Evolutionary conservation across 2,888 invertebrate species (phyloP).

Genomic region (Oxytorus armatus): DNA sequence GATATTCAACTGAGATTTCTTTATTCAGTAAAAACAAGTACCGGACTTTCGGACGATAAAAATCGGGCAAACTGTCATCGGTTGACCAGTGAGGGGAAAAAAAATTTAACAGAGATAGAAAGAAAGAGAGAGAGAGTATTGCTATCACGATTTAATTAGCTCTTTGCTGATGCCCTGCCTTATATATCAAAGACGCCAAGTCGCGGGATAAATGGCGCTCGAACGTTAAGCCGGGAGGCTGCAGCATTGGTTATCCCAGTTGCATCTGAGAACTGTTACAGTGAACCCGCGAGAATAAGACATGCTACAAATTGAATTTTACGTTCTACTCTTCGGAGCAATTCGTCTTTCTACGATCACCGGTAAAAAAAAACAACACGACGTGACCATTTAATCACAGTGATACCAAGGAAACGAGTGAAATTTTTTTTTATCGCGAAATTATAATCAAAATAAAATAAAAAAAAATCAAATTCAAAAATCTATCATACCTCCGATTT

Average conservation of each 20-base stretch:
- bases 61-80: conserved; percentile 46
- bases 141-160: conserved; percentile 72
- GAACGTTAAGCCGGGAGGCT: conserved; percentile 72
- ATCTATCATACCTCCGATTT: background rate
- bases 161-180: conserved; percentile 66
- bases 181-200: conserved; percentile 73
- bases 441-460: too few species aligned
- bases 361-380: conserved; percentile 69
- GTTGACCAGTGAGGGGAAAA: background rate
- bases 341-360: conserved; percentile 63
- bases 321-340: conserved; percentile 67
- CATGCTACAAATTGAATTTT: conserved; percentile 72
- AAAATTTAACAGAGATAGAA: background rate
- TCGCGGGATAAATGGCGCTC: conserved; percentile 75
- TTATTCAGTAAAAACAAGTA: background rate
- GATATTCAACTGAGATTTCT: too few species aligned
- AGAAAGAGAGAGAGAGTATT: conserved; percentile 21
- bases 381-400: background rate
- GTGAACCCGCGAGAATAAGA: conserved; percentile 60
- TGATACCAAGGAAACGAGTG: background rate
- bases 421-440: too few species aligned
- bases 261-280: conserved; percentile 71
- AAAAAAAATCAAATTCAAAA: too few species aligned
- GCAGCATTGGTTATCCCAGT: conserved; percentile 75
- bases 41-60: conserved; percentile 25